Evolutionary conservation across 1,140 invertebrate genomes (phyloP).

Genomic region (Paracyclopina nana): DNA sequence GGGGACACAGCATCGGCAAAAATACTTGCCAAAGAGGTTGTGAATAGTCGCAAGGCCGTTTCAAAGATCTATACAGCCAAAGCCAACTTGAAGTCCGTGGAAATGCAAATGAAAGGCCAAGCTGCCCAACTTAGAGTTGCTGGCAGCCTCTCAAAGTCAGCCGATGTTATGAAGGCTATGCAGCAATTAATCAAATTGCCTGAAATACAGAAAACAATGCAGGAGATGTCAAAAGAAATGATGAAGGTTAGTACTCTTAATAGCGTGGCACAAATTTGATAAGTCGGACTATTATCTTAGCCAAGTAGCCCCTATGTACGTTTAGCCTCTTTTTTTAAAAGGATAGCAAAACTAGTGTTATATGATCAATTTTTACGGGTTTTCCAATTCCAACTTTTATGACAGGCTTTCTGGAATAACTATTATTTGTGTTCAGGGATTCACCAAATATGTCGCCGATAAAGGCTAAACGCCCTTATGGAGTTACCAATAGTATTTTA

Average conservation of each 20-base stretch:
- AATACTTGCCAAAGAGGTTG: slow-evolving; percentile 85
- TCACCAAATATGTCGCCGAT: too few relatives aligned
- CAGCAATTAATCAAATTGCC: slow-evolving; percentile 69
- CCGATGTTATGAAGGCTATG: slow-evolving; percentile 94
- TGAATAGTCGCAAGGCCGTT: slow-evolving; percentile 69
- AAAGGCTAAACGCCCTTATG: too few relatives aligned
- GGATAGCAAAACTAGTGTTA: too few relatives aligned
- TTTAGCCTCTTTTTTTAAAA: too few relatives aligned
- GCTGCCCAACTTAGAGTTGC: slow-evolving; percentile 68
- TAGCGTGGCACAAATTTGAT: too few relatives aligned
- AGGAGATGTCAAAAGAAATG: slow-evolving; percentile 58
- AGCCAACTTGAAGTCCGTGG: slow-evolving; percentile 91
- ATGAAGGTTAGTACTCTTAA: slow-evolving; percentile 18
- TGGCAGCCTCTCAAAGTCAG: slow-evolving; percentile 73
- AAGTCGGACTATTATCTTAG: too few relatives aligned
- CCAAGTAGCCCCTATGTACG: too few relatives aligned
- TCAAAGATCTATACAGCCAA: slow-evolving; percentile 83
- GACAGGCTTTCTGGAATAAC: too few relatives aligned
- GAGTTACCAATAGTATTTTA: too few relatives aligned
- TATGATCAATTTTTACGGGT: too few relatives aligned
- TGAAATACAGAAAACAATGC: slow-evolving; percentile 86
- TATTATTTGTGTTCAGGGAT: too few relatives aligned
- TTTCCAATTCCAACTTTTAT: too few relatives aligned
- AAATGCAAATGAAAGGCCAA: slow-evolving; percentile 36
- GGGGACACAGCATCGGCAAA: slow-evolving; percentile 82